Evolutionary conservation across 2,797 vertebrate species (phyloP).

Genomic region (Parauchenoglanis ngamensis): DNA sequence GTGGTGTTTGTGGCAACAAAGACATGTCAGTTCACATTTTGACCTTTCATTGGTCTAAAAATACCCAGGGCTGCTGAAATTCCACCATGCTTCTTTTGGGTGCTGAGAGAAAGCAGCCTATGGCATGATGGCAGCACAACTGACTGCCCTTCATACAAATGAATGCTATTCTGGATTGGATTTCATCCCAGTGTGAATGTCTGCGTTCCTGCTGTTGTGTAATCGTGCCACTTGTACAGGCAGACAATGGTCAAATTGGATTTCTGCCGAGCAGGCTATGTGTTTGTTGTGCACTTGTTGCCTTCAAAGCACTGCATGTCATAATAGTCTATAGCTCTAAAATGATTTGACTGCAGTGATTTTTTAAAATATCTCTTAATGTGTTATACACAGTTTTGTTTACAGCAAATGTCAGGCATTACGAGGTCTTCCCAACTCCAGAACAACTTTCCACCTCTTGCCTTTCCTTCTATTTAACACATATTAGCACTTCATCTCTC

Average conservation of each 20-base stretch:
- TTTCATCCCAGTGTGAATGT: conserved; percentile 17
- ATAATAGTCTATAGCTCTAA: neutral
- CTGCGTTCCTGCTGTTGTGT: conserved; percentile 18
- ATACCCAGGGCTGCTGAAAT: conserved; percentile 53
- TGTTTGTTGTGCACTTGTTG: neutral
- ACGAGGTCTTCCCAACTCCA: neutral
- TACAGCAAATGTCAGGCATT: neutral
- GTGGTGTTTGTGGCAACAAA: conserved; percentile 41
- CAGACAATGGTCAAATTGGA: conserved; percentile 32
- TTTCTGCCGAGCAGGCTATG: neutral
- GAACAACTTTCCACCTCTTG: neutral
- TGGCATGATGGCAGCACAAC: conserved; percentile 43
- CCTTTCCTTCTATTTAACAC: neutral
- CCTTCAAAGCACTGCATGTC: neutral
- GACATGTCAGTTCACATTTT: conserved; percentile 41
- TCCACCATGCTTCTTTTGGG: conserved; percentile 55
- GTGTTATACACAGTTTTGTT: neutral
- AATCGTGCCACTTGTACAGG: conserved; percentile 44
- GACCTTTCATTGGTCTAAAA: conserved; percentile 57
- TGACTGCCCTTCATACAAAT: conserved; percentile 44
- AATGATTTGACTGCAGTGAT: neutral
- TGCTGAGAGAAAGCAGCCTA: conserved; percentile 60
- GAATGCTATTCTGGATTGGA: conserved; percentile 21
- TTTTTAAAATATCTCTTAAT: neutral
- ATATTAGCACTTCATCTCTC: neutral